Conservation (phyloP, 2,113 vertebrate genomes). For the Laterallus jamaicensis region DNA sequence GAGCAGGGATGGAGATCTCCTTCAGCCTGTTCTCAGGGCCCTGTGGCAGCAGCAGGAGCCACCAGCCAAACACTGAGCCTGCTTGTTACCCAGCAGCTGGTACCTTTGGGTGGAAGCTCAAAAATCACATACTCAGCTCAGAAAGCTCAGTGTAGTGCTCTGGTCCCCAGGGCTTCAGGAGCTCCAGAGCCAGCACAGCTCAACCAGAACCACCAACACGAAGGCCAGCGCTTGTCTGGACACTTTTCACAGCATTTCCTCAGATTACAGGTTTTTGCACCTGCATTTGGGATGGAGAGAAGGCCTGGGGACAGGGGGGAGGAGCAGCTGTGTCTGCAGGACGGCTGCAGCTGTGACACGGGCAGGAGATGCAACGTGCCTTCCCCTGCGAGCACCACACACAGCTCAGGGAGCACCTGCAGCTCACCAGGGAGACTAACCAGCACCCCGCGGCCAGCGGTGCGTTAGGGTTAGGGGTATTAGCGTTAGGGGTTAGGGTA, state of each 20-base stretch:
- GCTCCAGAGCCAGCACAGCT: neutral
- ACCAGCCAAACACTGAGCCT: neutral
- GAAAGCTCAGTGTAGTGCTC: neutral
- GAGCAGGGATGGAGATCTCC: neutral
- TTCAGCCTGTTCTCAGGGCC: neutral
- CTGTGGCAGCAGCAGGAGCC: neutral
- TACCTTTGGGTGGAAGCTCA: neutral
- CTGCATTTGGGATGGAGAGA: fast-evolving
- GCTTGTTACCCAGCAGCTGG: neutral
- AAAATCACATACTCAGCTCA: neutral
- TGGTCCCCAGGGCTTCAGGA: neutral
- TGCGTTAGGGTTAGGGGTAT: too few species aligned
- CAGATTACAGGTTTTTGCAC: neutral
- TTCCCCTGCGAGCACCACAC: fast-evolving
- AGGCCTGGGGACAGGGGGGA: fast-evolving
- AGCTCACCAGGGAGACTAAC: neutral
- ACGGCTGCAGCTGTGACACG: fast-evolving
- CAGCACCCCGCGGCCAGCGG: too few species aligned
- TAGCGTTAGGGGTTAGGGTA: too few species aligned
- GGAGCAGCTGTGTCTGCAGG: fast-evolving
- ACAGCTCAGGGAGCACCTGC: neutral
- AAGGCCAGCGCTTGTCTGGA: fast-evolving
- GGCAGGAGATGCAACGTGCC: neutral
- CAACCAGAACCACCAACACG: neutral
- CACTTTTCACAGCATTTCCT: neutral